phyloP scores from a whole-genome alignment of 2,113 vertebrate genomes.

The Pan troglodytes region DNA sequence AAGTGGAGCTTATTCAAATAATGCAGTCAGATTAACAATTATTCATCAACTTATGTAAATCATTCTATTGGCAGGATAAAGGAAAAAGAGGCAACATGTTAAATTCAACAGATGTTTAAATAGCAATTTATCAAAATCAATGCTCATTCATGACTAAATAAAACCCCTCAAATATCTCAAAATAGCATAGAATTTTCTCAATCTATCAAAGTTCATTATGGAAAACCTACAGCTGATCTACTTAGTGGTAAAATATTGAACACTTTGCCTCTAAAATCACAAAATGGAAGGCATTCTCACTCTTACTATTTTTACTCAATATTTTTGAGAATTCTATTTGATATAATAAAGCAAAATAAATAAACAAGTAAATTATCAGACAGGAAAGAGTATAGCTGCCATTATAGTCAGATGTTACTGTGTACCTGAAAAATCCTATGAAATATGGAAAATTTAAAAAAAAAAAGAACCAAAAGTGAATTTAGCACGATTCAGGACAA shows the following conservation, averaged over 20 bases:
- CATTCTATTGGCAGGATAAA: neutral
- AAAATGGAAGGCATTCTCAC: neutral
- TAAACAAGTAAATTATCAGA: neutral
- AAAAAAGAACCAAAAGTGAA: neutral
- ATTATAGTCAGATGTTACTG: neutral
- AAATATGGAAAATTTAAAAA: neutral
- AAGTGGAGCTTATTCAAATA: neutral
- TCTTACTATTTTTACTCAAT: neutral
- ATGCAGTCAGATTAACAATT: neutral
- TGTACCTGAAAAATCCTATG: neutral
- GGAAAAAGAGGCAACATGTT: neutral
- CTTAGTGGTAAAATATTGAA: neutral
- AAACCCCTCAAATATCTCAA: neutral
- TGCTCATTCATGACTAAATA: neutral
- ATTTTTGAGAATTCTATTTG: neutral
- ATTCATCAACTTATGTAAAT: neutral
- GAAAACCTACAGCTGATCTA: neutral
- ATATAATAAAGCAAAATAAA: neutral
- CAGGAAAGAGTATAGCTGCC: neutral
- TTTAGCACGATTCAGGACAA: neutral
- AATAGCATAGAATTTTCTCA: neutral
- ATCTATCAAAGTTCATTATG: neutral
- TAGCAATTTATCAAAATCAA: neutral
- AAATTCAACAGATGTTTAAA: conserved; percentile 15
- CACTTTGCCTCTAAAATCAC: neutral